Evolutionary conservation across 2,888 invertebrate species (phyloP).

Genomic region (Hedya salicella): DNA sequence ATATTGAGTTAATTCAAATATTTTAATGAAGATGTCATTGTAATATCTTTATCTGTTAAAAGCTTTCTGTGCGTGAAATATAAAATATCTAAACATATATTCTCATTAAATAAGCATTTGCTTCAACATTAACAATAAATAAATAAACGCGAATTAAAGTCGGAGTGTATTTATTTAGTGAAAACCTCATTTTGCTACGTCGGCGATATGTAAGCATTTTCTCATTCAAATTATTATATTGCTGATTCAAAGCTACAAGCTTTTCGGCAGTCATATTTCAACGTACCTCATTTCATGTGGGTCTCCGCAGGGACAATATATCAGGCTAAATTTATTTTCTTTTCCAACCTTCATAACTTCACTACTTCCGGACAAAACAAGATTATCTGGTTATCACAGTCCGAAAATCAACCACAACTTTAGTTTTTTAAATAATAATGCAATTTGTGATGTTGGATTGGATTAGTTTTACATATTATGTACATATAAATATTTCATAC

Average conservation of each 20-base stretch:
- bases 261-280: constrained; percentile 64
- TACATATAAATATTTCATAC: too few species aligned
- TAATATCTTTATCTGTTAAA: not conserved
- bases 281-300: constrained; percentile 63
- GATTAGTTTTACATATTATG: too few species aligned
- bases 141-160: not conserved
- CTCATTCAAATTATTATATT: constrained; percentile 51
- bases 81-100: not conserved
- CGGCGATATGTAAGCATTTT: constrained; percentile 43
- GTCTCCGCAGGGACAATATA: constrained; percentile 68
- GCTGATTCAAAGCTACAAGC: constrained; percentile 52
- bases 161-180: constrained; percentile 15
- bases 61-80: not conserved
- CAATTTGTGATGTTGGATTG: too few species aligned
- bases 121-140: not conserved
- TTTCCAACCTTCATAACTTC: constrained; percentile 65
- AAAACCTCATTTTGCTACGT: constrained; percentile 17
- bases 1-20: too few species aligned
- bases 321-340: constrained; percentile 75
- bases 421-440: not conserved
- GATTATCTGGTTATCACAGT: constrained; percentile 30
- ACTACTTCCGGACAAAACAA: constrained; percentile 35
- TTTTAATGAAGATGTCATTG: not conserved
- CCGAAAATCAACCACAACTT: constrained; percentile 1
- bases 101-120: not conserved